Conservation (phyloP, 2,113 vertebrate genomes). For the Callaeas wilsoni region DNA sequence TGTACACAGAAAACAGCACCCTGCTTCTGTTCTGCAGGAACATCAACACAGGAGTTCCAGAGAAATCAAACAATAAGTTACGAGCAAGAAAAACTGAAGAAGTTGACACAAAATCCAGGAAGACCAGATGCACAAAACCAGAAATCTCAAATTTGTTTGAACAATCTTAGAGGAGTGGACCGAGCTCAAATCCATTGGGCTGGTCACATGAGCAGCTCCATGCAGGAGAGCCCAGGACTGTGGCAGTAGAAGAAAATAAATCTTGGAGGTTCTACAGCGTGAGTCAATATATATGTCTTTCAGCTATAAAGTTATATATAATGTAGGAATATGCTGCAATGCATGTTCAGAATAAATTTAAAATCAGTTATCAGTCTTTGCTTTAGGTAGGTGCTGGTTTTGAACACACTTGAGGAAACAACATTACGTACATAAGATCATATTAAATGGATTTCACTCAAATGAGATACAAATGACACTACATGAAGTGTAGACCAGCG, state of each 20-base stretch:
- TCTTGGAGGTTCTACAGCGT: background rate
- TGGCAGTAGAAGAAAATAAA: background rate
- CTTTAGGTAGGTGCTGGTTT: background rate
- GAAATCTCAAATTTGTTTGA: background rate
- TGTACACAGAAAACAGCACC: background rate
- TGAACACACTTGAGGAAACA: background rate
- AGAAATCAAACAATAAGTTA: background rate
- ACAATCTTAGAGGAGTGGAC: background rate
- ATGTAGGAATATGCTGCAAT: background rate
- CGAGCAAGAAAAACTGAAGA: background rate
- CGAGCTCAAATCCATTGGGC: background rate
- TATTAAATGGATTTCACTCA: background rate
- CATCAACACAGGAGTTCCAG: background rate
- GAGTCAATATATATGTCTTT: background rate
- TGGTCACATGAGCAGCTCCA: background rate
- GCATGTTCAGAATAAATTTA: background rate
- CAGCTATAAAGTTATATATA: background rate
- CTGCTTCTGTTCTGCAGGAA: background rate
- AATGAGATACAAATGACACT: background rate
- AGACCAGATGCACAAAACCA: background rate
- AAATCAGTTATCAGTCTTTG: background rate
- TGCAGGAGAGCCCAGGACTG: rapidly evolving
- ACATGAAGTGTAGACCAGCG: background rate
- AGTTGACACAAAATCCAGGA: background rate
- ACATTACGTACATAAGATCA: rapidly evolving